phyloP scores from a whole-genome alignment of 1,140 invertebrate genomes.

The Stegodyphus mimosarum region DNA sequence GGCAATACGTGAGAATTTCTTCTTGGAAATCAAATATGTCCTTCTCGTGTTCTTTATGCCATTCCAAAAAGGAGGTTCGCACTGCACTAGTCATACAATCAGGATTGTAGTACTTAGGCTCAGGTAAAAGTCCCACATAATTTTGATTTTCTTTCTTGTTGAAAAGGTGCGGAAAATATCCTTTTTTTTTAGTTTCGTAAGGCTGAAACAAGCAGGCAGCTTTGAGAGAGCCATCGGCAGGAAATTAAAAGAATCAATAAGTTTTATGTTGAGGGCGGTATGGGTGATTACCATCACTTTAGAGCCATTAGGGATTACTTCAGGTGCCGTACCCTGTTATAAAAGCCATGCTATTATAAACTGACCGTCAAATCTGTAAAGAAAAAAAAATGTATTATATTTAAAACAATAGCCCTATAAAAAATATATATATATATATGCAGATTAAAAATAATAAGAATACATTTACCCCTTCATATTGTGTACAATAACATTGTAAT shows the following conservation, averaged over 20 bases:
- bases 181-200: constrained; percentile 15
- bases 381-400: background rate
- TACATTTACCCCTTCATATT: constrained; percentile 8
- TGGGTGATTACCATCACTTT: constrained; percentile 15
- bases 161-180: constrained; percentile 11
- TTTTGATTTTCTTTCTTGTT: background rate
- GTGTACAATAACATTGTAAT: background rate
- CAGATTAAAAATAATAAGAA: background rate
- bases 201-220: background rate
- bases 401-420: background rate
- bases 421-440: background rate
- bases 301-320: constrained; percentile 35
- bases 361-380: background rate
- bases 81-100: background rate
- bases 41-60: constrained; percentile 10
- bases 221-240: background rate
- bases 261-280: background rate
- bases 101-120: background rate
- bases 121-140: background rate
- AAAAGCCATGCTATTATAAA: constrained; percentile 9
- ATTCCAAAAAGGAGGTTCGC: background rate
- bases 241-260: background rate
- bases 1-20: background rate
- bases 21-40: background rate
- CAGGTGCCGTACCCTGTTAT: constrained; percentile 12